A percentile compares a stretch with the other conserved stretches of the same genome.
These are phyloP conservation scores for Sus scrofa DNA, from an alignment of 2,113 vertebrate species.

Conservation along the genomic window DNA sequence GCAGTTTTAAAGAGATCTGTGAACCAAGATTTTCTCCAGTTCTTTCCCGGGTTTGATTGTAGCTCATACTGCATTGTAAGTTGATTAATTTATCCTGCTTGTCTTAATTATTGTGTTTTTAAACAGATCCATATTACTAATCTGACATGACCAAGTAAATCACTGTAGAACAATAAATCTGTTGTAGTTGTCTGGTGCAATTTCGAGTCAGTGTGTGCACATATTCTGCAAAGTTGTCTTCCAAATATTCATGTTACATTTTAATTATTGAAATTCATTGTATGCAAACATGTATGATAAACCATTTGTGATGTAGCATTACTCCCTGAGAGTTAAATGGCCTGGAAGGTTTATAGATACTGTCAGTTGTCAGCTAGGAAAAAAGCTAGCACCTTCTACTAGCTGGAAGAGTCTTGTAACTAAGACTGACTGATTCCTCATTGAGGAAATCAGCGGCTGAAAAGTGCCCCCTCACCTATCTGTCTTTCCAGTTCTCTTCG, in stretches of 20 bases:
- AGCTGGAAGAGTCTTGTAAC: constrained; percentile 62
- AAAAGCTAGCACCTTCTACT: constrained; percentile 27
- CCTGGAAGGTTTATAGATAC: constrained; percentile 80
- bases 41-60: constrained; percentile 85
- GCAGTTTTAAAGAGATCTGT: constrained; percentile 88
- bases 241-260: constrained; percentile 86
- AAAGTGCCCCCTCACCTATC: not conserved
- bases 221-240: constrained; percentile 81
- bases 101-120: constrained; percentile 90
- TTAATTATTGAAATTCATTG: constrained; percentile 85
- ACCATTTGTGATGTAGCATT: constrained; percentile 78
- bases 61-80: constrained; percentile 86
- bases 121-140: constrained; percentile 90
- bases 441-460: not conserved
- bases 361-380: constrained; percentile 80
- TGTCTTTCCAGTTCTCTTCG: not conserved
- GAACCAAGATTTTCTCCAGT: constrained; percentile 80
- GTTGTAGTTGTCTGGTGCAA: constrained; percentile 75
- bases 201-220: constrained; percentile 77
- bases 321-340: constrained; percentile 81
- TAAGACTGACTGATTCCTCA: constrained; percentile 12
- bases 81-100: constrained; percentile 89
- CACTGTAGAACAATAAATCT: constrained; percentile 83
- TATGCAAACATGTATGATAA: constrained; percentile 81
- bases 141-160: constrained; percentile 89